These are phyloP conservation scores for Pyrochroa serraticornis DNA, from an alignment of 2,888 invertebrate genomes.

Conservation along the genomic window DNA sequence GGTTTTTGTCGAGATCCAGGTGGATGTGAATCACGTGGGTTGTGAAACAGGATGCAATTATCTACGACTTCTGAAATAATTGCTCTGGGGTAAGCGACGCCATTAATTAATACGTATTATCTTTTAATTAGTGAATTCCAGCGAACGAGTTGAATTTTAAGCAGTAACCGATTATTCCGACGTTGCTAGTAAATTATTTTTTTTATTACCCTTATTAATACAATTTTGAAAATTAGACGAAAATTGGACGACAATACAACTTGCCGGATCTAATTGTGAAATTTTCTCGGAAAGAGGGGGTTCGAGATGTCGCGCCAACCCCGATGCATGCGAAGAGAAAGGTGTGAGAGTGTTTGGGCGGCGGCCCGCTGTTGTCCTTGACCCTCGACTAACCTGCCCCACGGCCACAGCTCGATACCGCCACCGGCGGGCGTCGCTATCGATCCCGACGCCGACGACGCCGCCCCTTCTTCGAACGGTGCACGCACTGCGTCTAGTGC, in stretches of 20 bases:
- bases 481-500: constrained; percentile 34
- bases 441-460: constrained; percentile 32
- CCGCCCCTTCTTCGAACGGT: constrained; percentile 42
- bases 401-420: constrained; percentile 50
- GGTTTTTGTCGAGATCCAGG: no score
- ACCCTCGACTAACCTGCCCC: constrained; percentile 58
- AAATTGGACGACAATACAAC: background rate
- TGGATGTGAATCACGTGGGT: constrained; percentile 3
- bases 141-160: no score
- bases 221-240: background rate
- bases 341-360: constrained; percentile 49
- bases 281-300: no score
- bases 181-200: no score
- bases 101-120: constrained; percentile 33
- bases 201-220: background rate
- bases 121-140: no score
- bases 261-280: no score
- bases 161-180: no score
- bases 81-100: constrained; percentile 36
- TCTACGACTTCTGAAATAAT: constrained; percentile 40
- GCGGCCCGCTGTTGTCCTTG: constrained; percentile 54
- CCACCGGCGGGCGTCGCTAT: constrained; percentile 39
- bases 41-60: constrained; percentile 45
- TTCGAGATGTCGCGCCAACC: no score
- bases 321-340: background rate